Conservation (phyloP, 2,113 vertebrate species). For the Calyptomena viridis region DNA sequence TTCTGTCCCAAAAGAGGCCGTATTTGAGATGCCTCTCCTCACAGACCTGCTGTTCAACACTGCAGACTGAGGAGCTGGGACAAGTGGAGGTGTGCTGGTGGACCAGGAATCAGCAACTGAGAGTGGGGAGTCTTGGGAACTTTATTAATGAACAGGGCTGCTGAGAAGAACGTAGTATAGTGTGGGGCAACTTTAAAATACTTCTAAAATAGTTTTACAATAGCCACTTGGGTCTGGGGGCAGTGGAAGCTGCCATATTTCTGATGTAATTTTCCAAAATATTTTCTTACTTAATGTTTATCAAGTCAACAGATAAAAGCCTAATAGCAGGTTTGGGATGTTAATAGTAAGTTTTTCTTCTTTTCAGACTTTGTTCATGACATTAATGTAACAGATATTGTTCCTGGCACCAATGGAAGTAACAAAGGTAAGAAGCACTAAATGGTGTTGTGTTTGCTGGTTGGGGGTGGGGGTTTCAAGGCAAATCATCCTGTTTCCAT, state of each 20-base stretch:
- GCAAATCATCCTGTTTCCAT: not conserved
- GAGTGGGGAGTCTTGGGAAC: not conserved
- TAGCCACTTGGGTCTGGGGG: not conserved
- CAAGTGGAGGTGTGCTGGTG: not conserved
- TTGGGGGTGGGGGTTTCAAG: not conserved
- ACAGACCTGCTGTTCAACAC: not conserved
- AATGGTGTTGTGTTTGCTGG: not conserved
- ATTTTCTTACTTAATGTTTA: not conserved
- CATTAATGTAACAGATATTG: slow-evolving; percentile 82
- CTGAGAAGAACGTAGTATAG: not conserved
- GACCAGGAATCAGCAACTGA: not conserved
- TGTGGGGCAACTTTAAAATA: not conserved
- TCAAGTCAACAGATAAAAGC: not conserved
- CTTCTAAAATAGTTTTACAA: not conserved
- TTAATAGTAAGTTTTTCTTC: not conserved
- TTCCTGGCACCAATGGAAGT: slow-evolving; percentile 86
- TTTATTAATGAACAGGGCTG: not conserved
- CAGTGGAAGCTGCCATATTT: not conserved
- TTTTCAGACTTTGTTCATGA: slow-evolving; percentile 86
- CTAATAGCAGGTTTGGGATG: not conserved
- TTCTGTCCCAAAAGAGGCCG: not conserved
- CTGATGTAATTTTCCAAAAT: not conserved
- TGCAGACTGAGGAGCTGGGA: not conserved
- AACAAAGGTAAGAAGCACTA: slow-evolving; percentile 79
- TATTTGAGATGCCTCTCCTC: not conserved